Evolutionary conservation across 1,140 invertebrate species (phyloP), one percentile per base, ranked within the genome.

Genomic region (Apis florea): DNA sequence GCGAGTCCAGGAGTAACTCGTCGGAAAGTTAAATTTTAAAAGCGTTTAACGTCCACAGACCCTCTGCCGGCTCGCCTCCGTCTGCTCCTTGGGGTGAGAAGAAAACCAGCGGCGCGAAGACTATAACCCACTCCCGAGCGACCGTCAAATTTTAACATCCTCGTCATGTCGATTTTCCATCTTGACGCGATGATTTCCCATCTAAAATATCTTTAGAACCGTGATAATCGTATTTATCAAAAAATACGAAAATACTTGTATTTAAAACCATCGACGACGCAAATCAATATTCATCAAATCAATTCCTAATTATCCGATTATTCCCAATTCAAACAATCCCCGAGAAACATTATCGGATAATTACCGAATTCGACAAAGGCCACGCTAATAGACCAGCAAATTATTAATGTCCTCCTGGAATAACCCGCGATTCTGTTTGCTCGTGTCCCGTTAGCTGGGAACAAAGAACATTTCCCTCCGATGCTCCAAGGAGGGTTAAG

Each of bases 71-170:
- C 76, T 75, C 67, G 61, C 13, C 54, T 80, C 51, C 66, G 82
- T 73, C 72, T 85, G 67, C 13, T 26, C n/a, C n/a, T n/a, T 11
- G 58, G n/a, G n/a, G 58, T 21, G 54, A 66, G 51, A 58, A 82
- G 64, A 19, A 61, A 61, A 15, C 5, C 17, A 11, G 40, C 51
- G 64, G 74, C 17, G 79, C 19, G 47, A 73, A 70, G 47, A 84
- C 79, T 53, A 79, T 85, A 89, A 86, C 79, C 88, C 61, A 90
- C 85, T 90, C 86, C 63, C 82, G 54, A 75, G 70, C n/a, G 81
- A 17, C 54, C 83, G 79, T 88, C 85, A 86, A 86, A 87, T 84
- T 90, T 91, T 88, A 90, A 91, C 88, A 89, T 87, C 74, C 64
- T 59, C 66, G 10, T 40, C 47, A 17, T 81, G 89, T 91, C 87